Base-by-base conservation (phyloP, 1,140 invertebrate species). In the Aphelinus atriplicis region DNA sequence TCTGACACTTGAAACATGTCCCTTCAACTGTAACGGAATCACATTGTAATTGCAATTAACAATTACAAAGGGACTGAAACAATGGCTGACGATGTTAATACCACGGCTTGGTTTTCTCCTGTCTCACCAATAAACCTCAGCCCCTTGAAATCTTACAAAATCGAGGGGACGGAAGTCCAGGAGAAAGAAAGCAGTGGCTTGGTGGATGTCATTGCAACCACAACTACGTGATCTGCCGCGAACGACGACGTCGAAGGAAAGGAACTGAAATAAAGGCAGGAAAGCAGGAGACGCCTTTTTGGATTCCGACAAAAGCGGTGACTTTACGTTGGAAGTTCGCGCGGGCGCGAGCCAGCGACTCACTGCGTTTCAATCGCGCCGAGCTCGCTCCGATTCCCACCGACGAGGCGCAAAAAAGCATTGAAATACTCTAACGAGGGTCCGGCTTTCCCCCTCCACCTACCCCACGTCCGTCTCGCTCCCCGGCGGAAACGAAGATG, bases 381-480 rank as follows among this genome's bases (percentile, higher is more conserved):
- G 53, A 65, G 55, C 51, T 48, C 73, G 51, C 61, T 68, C 72
- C 63, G 73, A 70, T 75, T 69, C 58, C 47, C 48, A 63, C 51
- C 65, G 65, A 78, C 51, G 68, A 48, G 65, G 61, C 68, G 75
- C 77, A 78, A 75, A 77, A 78, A 73, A 43, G 74, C 75, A 79
- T 79, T 76, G 77, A 78, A 78, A 78, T 64, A 42, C 53, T 56
- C 65, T 79, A 79, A 79, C 78, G 74, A 79, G 77, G 77, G 77
- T 78, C 63, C 64, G 69, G 26, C 26, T 70, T 42, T 55, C 63
- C 47, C 46, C 62, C 7, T 57, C 51, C 46, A 43, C 6, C 42
- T 45, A 53, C n/a, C 6, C n/a, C 45, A n/a, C 45, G 42, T 10
- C 45, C 58, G 58, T 10, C 47, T 70, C 9, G 10, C 43, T 10